Evolutionary conservation across 2,888 invertebrate species (phyloP), one percentile per base, ranked within the genome.

Genomic region (Agriopis aurantiaria): DNA sequence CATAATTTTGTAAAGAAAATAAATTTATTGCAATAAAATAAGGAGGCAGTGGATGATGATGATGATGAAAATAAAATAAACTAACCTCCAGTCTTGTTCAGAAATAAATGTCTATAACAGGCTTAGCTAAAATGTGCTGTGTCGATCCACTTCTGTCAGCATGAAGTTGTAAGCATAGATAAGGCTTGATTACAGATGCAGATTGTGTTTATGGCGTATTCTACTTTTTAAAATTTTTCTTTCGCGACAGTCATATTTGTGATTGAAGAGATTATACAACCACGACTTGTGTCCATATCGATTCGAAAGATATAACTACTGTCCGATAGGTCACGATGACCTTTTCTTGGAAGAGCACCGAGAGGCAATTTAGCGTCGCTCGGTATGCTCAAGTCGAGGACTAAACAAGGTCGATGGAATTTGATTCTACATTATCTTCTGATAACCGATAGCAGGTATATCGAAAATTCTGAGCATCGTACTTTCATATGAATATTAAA

Each of bases 371-470:
- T 77, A 74, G 75, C 71, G 71, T 51, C 51, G 78, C 78, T 82
- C 74, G 82, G 82, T 79, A 82, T 85, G 83, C 81, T 83, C 79
- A 77, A 80, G 72, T 74, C 80, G 83, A 86, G 85, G 85, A 81
- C 78, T 78, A 77, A 77, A 74, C 82, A 81, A 81, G 83, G 79
- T 69, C 75, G 78, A 58, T 72, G 82, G 81, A 84, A 85, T 83
- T 82, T 64, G 83, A 83, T 77, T 78, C 80, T 80, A 33, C 12
- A 41, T 48, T 78, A 68, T 74, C 64, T 68, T 74, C 62, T 60
- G 48, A 60, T 53, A 52, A 65, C 45, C 9, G 11, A 65, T 58
- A 40, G 33, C 14, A 11, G 11, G 12, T 58, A 17, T 45, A 45
- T 65, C 10, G 46, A 66, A 65, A 49, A 61, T 66, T 51, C 33